phyloP scores from a whole-genome alignment of 2,888 invertebrate genomes.

The Hesperia comma region DNA sequence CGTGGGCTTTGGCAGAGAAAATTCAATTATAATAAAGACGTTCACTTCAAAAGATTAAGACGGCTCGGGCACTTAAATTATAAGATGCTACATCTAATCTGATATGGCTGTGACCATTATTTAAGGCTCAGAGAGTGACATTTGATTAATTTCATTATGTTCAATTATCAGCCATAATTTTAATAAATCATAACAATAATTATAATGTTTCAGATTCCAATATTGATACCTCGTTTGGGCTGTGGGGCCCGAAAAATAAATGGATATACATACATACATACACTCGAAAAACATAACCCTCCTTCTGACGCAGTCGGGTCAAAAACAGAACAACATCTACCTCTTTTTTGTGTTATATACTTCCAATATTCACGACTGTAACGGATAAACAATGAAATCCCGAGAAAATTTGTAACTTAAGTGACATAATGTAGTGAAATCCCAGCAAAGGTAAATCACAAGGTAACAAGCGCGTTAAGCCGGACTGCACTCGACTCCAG shows the following conservation, averaged over 20 bases:
- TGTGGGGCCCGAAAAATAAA: no score
- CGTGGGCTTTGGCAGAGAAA: background rate
- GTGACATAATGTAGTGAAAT: background rate
- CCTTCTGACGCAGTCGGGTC: no score
- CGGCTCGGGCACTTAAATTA: slow-evolving; percentile 10
- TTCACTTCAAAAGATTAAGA: slow-evolving; percentile 14
- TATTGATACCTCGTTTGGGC: no score
- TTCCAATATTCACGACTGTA: no score
- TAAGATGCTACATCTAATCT: background rate
- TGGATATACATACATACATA: no score
- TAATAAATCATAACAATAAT: no score
- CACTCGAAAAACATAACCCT: no score
- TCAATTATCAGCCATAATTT: background rate
- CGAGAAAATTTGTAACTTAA: background rate
- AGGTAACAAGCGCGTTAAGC: slow-evolving; percentile 29
- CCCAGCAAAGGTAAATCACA: slow-evolving; percentile 23
- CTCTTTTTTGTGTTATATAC: no score
- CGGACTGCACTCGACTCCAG: slow-evolving; percentile 29
- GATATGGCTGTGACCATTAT: background rate
- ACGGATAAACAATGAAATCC: background rate
- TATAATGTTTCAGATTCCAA: no score
- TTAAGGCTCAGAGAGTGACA: background rate
- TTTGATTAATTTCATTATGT: slow-evolving; percentile 1
- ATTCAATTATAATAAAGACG: slow-evolving; percentile 19
- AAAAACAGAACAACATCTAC: no score